Percentiles rank a stretch among this genome's conserved stretches.
Conservation (phyloP, 2,888 invertebrate species). For the Andrena fulva region DNA sequence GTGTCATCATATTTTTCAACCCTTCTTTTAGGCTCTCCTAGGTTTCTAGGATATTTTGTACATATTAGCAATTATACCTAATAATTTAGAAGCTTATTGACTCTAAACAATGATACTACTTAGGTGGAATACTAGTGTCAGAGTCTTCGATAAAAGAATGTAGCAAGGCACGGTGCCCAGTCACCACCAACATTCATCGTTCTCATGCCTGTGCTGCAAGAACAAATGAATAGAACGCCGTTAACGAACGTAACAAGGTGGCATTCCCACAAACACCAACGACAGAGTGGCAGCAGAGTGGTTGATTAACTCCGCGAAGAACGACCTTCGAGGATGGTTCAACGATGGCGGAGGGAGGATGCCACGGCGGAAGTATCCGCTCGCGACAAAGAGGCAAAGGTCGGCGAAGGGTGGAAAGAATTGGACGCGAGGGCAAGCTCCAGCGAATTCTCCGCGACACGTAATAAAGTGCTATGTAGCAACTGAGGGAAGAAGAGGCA, state of each 20-base stretch:
- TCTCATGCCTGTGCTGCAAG: background rate
- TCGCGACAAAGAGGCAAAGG: conserved; percentile 28
- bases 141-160: too few relatives aligned
- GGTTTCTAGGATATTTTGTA: too few relatives aligned
- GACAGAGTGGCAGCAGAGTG: background rate
- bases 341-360: conserved; percentile 16
- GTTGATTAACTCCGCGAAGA: background rate
- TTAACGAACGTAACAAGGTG: background rate
- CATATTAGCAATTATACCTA: too few relatives aligned
- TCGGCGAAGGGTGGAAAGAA: conserved; percentile 21
- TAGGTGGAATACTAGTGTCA: too few relatives aligned
- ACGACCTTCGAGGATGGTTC: conserved; percentile 13
- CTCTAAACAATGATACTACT: too few relatives aligned
- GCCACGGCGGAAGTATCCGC: conserved; percentile 11
- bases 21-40: too few relatives aligned
- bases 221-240: background rate
- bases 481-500: background rate
- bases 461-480: conserved; percentile 1
- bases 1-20: too few relatives aligned
- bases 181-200: too few relatives aligned
- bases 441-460: background rate
- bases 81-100: too few relatives aligned
- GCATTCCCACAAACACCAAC: background rate
- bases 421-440: conserved; percentile 5
- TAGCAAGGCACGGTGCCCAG: too few relatives aligned